Conservation (phyloP, 2,797 vertebrate species). For the Myotis vivesi region DNA sequence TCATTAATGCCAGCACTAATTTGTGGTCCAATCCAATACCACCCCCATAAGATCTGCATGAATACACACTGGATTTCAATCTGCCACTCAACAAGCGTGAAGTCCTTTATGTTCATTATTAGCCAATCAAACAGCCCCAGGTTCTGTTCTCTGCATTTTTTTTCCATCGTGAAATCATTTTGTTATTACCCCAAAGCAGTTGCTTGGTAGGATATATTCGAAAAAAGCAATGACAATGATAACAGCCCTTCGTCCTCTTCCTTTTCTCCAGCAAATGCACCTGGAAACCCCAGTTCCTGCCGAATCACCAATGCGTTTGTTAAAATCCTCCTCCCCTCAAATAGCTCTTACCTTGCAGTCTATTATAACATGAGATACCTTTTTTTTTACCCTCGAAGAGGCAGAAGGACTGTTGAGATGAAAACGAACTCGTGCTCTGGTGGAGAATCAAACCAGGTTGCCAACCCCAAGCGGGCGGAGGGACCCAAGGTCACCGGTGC, state of each 20-base stretch:
- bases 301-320: slow-evolving; percentile 16
- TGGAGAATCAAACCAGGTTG: not conserved
- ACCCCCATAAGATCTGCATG: slow-evolving; percentile 77
- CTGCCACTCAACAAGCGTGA: slow-evolving; percentile 77
- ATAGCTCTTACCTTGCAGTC: slow-evolving; percentile 23
- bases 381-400: slow-evolving; percentile 1
- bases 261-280: slow-evolving; percentile 38
- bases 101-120: slow-evolving; percentile 77
- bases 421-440: slow-evolving; percentile 37
- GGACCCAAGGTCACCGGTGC: not conserved
- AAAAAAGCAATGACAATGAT: not conserved
- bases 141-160: slow-evolving; percentile 61
- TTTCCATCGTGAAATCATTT: slow-evolving; percentile 66
- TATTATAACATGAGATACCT: not conserved
- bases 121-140: slow-evolving; percentile 63
- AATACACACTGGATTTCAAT: slow-evolving; percentile 78
- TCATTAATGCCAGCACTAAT: slow-evolving; percentile 80
- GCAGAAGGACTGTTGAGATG: not conserved
- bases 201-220: slow-evolving; percentile 40
- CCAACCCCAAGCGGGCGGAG: not conserved
- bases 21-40: slow-evolving; percentile 77
- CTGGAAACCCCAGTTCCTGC: slow-evolving; percentile 35
- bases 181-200: slow-evolving; percentile 67
- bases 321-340: slow-evolving; percentile 39
- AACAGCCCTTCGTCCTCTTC: slow-evolving; percentile 14